These are phyloP conservation scores for Pseudomyrmex sp. DNA, from an alignment of 1,140 invertebrate genomes.

Conservation along the genomic window DNA sequence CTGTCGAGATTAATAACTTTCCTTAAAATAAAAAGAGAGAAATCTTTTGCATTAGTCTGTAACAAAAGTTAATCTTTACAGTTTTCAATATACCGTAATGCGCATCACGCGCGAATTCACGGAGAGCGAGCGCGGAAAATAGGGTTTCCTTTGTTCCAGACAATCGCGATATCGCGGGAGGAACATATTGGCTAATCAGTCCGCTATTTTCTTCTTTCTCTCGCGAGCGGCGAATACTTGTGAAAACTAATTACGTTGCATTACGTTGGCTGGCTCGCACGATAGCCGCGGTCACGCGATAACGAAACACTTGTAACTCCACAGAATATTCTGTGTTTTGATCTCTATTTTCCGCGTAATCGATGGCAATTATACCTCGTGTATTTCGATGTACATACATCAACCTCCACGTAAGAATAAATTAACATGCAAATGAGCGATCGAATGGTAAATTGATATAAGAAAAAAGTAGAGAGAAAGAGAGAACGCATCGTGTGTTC, in stretches of 20 bases:
- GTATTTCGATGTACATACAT: not conserved
- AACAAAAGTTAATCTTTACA: not conserved
- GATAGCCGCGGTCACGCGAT: conserved; percentile 48
- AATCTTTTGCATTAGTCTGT: not conserved
- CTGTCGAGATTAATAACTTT: too few relatives aligned
- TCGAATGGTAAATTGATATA: conserved; percentile 17
- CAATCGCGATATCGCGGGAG: not conserved
- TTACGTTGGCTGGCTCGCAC: conserved; percentile 1
- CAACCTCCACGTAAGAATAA: not conserved
- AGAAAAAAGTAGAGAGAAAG: not conserved
- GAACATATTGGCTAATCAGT: conserved; percentile 6
- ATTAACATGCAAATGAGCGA: conserved; percentile 54
- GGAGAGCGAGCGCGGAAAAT: not conserved
- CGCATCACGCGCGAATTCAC: not conserved
- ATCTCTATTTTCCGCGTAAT: conserved; percentile 52
- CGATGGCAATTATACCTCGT: conserved; percentile 29
- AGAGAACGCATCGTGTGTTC: conserved; percentile 14
- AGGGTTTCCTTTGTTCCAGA: not conserved
- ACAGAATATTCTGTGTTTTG: conserved; percentile 37
- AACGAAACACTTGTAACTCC: conserved; percentile 55
- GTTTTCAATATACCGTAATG: not conserved
- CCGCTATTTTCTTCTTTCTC: conserved; percentile 3
- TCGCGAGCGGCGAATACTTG: not conserved
- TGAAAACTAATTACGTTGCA: conserved; percentile 40
- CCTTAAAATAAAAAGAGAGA: not conserved